phyloP scores from a whole-genome alignment of 2,797 vertebrate genomes.

The Phrynocephalus forsythii region DNA sequence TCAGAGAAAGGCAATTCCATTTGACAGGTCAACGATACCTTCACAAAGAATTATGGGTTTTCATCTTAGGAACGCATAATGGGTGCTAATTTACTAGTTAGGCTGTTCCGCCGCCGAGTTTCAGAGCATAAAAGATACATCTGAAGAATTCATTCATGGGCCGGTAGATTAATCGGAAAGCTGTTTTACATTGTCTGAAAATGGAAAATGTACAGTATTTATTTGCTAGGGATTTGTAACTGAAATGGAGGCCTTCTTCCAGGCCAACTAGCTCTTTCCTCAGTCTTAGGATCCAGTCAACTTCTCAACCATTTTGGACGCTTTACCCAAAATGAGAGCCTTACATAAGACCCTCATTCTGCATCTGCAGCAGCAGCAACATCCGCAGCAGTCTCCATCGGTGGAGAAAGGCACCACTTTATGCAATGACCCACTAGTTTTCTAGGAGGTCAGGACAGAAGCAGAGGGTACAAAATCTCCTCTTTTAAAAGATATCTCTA shows the following conservation, averaged over 20 bases:
- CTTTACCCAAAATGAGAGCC: background rate
- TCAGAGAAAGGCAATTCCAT: constrained; percentile 59
- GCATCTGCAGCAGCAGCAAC: background rate
- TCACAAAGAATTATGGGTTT: constrained; percentile 66
- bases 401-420: background rate
- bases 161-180: constrained; percentile 36
- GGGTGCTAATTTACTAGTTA: constrained; percentile 52
- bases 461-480: no score
- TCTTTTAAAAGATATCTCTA: background rate
- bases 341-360: constrained; percentile 6
- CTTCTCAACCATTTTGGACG: background rate
- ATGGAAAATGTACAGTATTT: background rate
- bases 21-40: constrained; percentile 67
- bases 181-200: constrained; percentile 24
- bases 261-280: constrained; percentile 22
- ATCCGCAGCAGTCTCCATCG: constrained; percentile 4
- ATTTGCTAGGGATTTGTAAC: background rate
- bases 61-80: constrained; percentile 35
- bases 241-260: background rate
- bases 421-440: background rate
- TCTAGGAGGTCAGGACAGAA: background rate
- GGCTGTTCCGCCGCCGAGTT: constrained; percentile 41
- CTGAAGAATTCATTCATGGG: constrained; percentile 35
- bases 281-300: constrained; percentile 1
- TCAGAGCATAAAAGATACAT: constrained; percentile 46